A percentile compares a stretch with the other conserved stretches of the same genome.
phyloP scores from a whole-genome alignment of 1,140 invertebrate species.

The Globodera rostochiensis region DNA sequence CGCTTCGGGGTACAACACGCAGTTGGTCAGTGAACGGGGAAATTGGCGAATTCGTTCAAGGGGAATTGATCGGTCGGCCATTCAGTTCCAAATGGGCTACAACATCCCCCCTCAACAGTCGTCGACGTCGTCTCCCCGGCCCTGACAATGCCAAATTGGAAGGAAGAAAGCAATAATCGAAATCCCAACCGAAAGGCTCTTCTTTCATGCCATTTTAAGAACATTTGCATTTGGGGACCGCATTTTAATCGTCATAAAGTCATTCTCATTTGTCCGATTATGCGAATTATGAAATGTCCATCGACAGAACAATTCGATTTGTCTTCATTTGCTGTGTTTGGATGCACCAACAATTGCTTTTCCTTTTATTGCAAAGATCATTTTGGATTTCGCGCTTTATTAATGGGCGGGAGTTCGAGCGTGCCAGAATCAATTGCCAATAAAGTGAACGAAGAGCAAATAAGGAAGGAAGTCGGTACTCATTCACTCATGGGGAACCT shows the following conservation, averaged over 20 bases:
- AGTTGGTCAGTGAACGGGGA: slow-evolving; percentile 26
- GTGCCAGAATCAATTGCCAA: slow-evolving; percentile 7
- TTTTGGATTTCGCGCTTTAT: neutral
- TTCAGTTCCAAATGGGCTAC: slow-evolving; percentile 42
- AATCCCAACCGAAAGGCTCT: neutral
- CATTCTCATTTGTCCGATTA: too few species aligned
- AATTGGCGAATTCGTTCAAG: neutral
- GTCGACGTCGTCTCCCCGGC: slow-evolving; percentile 31
- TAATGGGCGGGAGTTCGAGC: neutral
- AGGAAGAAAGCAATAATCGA: neutral
- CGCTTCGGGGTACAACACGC: slow-evolving; percentile 41
- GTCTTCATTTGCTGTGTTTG: neutral
- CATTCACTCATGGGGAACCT: neutral
- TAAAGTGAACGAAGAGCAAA: slow-evolving; percentile 33
- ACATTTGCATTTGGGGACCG: too few species aligned
- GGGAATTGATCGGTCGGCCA: neutral
- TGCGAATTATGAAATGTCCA: too few species aligned
- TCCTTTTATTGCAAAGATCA: neutral
- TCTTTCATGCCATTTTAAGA: neutral
- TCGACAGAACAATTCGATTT: neutral
- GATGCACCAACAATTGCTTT: too few species aligned
- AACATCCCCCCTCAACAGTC: slow-evolving; percentile 25
- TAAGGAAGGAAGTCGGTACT: slow-evolving; percentile 29
- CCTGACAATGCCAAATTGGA: neutral
- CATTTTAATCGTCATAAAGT: too few species aligned